Base-by-base conservation (phyloP, 2,888 invertebrate species). In the Lysandra coridon region DNA sequence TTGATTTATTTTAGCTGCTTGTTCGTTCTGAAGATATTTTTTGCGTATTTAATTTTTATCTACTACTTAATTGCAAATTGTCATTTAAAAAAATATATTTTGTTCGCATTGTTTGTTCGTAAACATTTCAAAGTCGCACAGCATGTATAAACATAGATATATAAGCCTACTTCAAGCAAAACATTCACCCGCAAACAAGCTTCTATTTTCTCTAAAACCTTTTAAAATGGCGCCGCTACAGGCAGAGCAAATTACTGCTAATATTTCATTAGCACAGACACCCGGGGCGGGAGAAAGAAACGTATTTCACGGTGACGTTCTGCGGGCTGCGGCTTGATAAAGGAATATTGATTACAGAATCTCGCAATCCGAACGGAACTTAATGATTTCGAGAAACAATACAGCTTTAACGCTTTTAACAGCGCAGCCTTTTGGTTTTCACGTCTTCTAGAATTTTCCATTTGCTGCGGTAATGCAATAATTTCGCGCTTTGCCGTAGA, bases 231-330 rank as follows among this genome's bases (percentile, higher is more conserved):
- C 49, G 4, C 14, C 30, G 5, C 14, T 75, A 76, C 76, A 44
- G 10, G 7, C 44, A 44, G 44, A 44, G 44, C 44, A 76, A 76
- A 76, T 76, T 53, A 53, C 53, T 14, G 53, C 53, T 53, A 23
- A 76, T 76, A 57, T 76, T 76, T 76, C 76, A 76, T 76, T 30
- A 57, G 76, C 57, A n/a, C n/a, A 76, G 76, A 57, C 33, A 57
- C 49, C 76, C 76, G 53, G 53, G 76, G 53, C 76, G 76, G 14
- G 76, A 76, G 75, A 75, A 49, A 57, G 53, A 76, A 76, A 53
- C 76, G 76, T 57, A 76, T 76, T 76, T 76, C 12, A 53, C 76
- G 30, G 57, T 1, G 76, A 57, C 57, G 33, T 14, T 53, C 49
- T 49, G 75, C 76, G 49, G 30, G 30, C 49, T 49, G 75, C 76